Evolutionary conservation across 1,140 invertebrate species (phyloP), one percentile per base, ranked within the genome.

Genomic region (Diorhabda elongata): DNA sequence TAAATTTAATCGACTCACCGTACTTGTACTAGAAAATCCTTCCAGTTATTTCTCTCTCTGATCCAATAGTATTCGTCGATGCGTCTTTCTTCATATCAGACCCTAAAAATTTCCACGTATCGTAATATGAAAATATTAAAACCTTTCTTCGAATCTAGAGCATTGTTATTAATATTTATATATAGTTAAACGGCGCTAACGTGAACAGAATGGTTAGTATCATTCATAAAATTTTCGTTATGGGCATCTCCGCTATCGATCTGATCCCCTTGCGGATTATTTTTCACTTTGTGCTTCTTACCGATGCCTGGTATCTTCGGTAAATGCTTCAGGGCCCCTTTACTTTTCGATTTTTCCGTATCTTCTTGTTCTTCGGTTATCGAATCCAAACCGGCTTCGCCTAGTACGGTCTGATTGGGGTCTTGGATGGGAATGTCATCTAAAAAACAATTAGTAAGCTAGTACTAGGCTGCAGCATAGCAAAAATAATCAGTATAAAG

Each of bases 371-470:
- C 80, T 67, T 81, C 80, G 2, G 77, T 76, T 45, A 81, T 81
- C 2, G 80, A 80, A 69, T 80, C 78, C 45, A 81, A 74, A 3
- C 52, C 73, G n/a, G 57, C 65, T 44, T 76, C 78, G 8, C 43
- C 4, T 43, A 61, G 69, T 26, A 69, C 61, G 69, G 66, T 52
- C 42, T 72, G 70, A 66, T 76, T 71, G 58, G 76, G 74, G 65
- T 77, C 73, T 73, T 80, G 79, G 11, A 81, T 81, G n/a, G 80
- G 80, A 62, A 81, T 81, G 66, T 81, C 80, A 76, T 81, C 80
- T 81, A 68, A 45, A 69, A 41, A 47, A 44, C 6, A 52, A 52
- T 52, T 8, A 52, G 26, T 26, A 26, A 26, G 26, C 26, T 26
- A 26, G 26, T 26, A 26, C 26, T 26, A 26, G 26, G 26, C 26